phyloP scores from a whole-genome alignment of 23 tunicate species.

The Ciona savignyi region DNA sequence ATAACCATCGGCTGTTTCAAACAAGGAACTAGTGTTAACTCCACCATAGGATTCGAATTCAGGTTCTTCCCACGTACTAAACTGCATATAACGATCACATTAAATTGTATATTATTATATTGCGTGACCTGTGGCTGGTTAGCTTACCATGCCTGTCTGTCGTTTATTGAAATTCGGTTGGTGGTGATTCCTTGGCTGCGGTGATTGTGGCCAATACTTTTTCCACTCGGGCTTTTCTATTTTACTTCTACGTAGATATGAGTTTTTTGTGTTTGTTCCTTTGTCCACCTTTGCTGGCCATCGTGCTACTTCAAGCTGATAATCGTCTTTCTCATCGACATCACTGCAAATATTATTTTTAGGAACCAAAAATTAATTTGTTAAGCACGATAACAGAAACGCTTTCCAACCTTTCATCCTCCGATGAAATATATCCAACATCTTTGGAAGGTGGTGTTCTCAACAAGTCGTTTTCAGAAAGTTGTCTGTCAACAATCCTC shows the following conservation, averaged over 20 bases:
- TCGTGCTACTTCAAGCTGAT: constrained; percentile 6
- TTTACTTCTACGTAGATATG: constrained; percentile 19
- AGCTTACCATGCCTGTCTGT: constrained; percentile 44
- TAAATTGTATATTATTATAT: too few relatives aligned
- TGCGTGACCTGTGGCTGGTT: too few relatives aligned
- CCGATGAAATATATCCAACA: too few relatives aligned
- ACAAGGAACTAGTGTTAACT: constrained; percentile 36
- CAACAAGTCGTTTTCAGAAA: constrained; percentile 19
- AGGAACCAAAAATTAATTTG: too few relatives aligned
- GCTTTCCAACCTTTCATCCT: not conserved
- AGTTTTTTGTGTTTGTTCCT: constrained; percentile 57
- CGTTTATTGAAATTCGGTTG: constrained; percentile 40
- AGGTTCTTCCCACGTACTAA: constrained; percentile 66
- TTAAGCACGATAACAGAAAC: too few relatives aligned
- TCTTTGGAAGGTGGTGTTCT: not conserved
- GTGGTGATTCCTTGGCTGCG: constrained; percentile 84
- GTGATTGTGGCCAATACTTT: constrained; percentile 93
- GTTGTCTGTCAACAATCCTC: constrained; percentile 43
- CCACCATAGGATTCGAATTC: constrained; percentile 53
- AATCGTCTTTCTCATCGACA: constrained; percentile 20
- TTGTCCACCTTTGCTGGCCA: constrained; percentile 28
- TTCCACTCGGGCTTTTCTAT: constrained; percentile 78
- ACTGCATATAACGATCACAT: constrained; percentile 16
- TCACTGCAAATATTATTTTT: not conserved
- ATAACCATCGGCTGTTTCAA: constrained; percentile 5